phyloP scores from a whole-genome alignment of 2,888 invertebrate genomes.

The Acronicta psi region DNA sequence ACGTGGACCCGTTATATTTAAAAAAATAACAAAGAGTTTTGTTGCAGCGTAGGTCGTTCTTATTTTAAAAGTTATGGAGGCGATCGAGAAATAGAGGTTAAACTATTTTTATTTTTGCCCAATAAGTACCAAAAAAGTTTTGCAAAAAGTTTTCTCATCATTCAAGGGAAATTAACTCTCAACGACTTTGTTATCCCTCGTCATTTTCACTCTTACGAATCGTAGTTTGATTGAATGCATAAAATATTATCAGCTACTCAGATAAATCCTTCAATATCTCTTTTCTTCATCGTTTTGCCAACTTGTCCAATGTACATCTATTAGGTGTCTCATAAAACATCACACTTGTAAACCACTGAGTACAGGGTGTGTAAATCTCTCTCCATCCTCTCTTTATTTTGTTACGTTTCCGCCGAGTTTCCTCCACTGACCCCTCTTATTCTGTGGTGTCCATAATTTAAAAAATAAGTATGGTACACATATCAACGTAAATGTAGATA shows the following conservation, averaged over 20 bases:
- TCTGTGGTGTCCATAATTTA: conserved; percentile 33
- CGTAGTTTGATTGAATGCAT: conserved; percentile 18
- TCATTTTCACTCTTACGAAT: conserved; percentile 20
- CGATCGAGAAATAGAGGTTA: not conserved
- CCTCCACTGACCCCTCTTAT: conserved; percentile 57
- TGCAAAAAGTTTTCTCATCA: conserved; percentile 8
- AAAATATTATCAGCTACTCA: conserved; percentile 23
- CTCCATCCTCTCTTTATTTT: conserved; percentile 59
- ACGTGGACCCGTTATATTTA: conserved; percentile 39
- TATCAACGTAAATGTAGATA: conserved; percentile 7
- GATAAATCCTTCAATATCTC: conserved; percentile 36
- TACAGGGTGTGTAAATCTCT: conserved; percentile 64
- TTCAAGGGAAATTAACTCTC: conserved; percentile 14
- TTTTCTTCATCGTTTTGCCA: conserved; percentile 46
- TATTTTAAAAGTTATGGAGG: not conserved
- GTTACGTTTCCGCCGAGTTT: conserved; percentile 62
- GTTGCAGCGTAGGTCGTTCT: not conserved
- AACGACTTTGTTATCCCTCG: not conserved
- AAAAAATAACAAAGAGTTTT: conserved; percentile 10
- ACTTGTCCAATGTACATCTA: conserved; percentile 49
- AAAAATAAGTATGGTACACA: conserved; percentile 22
- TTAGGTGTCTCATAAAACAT: conserved; percentile 52
- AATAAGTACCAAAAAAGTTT: not conserved
- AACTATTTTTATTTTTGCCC: not conserved
- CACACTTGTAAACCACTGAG: conserved; percentile 50